phyloP scores from a whole-genome alignment of 2,113 vertebrate genomes.

The Marcusenius ussheri region DNA sequence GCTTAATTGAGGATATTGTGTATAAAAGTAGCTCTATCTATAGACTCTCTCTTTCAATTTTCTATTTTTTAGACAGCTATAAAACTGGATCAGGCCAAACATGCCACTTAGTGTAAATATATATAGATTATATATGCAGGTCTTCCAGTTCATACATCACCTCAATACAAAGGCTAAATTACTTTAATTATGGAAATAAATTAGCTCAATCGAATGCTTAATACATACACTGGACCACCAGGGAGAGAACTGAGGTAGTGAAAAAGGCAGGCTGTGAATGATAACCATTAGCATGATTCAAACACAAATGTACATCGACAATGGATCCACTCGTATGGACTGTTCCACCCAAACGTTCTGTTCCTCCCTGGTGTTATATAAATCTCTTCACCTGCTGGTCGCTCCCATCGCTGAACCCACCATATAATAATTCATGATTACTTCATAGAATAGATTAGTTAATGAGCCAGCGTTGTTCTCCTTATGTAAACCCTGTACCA shows the following conservation, averaged over 20 bases:
- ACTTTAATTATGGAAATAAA: not conserved
- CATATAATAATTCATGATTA: constrained; percentile 8
- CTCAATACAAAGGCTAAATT: not conserved
- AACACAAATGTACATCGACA: not conserved
- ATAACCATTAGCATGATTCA: not conserved
- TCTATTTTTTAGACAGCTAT: not conserved
- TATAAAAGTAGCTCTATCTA: not conserved
- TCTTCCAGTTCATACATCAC: not conserved
- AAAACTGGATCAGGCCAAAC: not conserved
- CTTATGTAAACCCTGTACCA: not conserved
- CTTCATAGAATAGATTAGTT: constrained; percentile 12
- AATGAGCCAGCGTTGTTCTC: not conserved
- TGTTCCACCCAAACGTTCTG: not conserved
- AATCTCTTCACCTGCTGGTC: not conserved
- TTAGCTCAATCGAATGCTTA: not conserved
- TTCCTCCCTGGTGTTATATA: not conserved
- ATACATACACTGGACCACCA: not conserved
- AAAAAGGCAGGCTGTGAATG: not conserved
- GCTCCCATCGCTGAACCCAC: constrained; percentile 41
- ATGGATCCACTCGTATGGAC: not conserved
- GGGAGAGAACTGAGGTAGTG: not conserved
- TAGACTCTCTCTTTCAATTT: not conserved
- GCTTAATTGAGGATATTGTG: not conserved
- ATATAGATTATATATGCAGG: not conserved
- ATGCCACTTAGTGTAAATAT: not conserved